Conservation (phyloP, 2,797 vertebrate species). For the Lutjanus campechanus region DNA sequence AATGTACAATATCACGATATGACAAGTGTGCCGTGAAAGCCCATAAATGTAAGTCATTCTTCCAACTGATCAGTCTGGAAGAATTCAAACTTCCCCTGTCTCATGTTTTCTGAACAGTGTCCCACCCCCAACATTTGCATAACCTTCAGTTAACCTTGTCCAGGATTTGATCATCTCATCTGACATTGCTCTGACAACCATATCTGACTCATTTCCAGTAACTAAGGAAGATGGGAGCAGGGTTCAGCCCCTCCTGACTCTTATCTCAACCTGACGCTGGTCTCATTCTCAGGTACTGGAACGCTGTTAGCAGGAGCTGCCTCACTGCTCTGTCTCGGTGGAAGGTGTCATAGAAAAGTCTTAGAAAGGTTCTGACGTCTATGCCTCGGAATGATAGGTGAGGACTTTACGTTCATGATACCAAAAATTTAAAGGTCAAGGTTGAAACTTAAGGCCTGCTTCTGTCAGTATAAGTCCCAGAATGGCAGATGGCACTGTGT, state of each 20-base stretch:
- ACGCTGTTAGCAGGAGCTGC: conserved; percentile 85
- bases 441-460: conserved; percentile 41
- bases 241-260: conserved; percentile 67
- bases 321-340: conserved; percentile 86
- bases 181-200: conserved; percentile 81
- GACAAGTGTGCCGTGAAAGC: conserved; percentile 39
- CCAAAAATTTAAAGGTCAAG: conserved; percentile 65
- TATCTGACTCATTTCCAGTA: conserved; percentile 76
- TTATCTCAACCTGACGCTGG: conserved; percentile 82
- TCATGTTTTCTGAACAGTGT: conserved; percentile 50
- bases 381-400: conserved; percentile 82
- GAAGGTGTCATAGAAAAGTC: conserved; percentile 85
- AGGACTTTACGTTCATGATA: conserved; percentile 81
- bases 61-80: conserved; percentile 57
- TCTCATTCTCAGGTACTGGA: conserved; percentile 86
- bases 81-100: conserved; percentile 48
- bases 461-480: conserved; percentile 19
- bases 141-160: conserved; percentile 73
- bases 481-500: conserved; percentile 11
- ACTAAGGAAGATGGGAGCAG: conserved; percentile 62
- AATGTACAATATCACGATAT: conserved; percentile 37
- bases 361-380: conserved; percentile 82
- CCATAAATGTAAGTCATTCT: conserved; percentile 44
- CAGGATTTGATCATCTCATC: conserved; percentile 83
- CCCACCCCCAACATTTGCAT: conserved; percentile 54